These are phyloP conservation scores for Mayetiola destructor DNA, from an alignment of 2,888 invertebrate genomes.

Conservation along the genomic window DNA sequence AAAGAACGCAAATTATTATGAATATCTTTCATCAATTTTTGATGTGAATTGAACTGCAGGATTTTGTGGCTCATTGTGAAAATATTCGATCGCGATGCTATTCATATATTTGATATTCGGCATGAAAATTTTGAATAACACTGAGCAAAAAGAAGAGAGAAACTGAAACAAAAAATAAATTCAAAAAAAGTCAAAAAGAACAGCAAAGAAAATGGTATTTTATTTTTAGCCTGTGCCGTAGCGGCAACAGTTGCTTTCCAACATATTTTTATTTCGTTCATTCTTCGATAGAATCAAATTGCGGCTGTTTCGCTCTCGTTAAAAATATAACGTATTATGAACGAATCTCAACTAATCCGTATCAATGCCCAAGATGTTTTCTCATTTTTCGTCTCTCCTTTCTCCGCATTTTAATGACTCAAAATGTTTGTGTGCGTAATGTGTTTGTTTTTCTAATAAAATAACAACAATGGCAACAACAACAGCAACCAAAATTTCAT, in stretches of 20 bases:
- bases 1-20: too few species aligned
- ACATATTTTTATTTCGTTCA: neutral
- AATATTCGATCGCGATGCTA: neutral
- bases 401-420: too few species aligned
- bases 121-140: neutral
- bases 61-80: neutral
- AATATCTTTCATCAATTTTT: too few species aligned
- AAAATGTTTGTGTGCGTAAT: too few species aligned
- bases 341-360: too few species aligned
- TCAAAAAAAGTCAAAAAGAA: too few species aligned
- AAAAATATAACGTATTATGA: neutral
- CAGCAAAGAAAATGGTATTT: neutral
- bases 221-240: slow-evolving; percentile 10
- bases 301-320: neutral
- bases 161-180: too few species aligned
- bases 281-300: slow-evolving; percentile 4
- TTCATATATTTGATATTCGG: neutral
- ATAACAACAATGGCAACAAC: too few species aligned
- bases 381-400: too few species aligned
- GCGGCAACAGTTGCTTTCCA: slow-evolving; percentile 5
- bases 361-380: too few species aligned
- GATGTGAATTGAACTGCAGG: too few species aligned
- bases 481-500: neutral
- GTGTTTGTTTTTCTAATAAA: too few species aligned
- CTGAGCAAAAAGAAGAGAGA: neutral